These are phyloP conservation scores for Sebastes fasciatus DNA, from an alignment of 2,113 vertebrate genomes.

Conservation along the genomic window DNA sequence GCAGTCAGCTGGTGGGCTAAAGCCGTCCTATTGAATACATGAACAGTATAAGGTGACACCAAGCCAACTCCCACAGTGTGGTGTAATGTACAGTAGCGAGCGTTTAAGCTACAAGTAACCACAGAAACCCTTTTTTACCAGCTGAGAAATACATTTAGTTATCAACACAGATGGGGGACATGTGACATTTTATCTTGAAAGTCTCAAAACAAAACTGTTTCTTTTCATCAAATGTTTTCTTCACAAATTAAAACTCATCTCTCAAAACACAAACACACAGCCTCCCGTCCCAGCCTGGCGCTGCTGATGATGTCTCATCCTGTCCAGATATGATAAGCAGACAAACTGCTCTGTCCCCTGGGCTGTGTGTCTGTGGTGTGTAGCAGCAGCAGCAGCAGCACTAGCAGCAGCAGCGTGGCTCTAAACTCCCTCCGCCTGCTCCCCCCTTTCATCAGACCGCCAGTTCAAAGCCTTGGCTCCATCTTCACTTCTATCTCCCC, in stretches of 20 bases:
- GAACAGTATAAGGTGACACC: not conserved
- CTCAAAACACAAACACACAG: not conserved
- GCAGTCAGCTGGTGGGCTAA: not conserved
- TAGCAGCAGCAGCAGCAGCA: conserved; percentile 43
- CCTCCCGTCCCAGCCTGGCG: conserved; percentile 5
- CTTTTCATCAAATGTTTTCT: not conserved
- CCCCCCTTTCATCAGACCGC: conserved; percentile 69
- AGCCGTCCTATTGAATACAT: not conserved
- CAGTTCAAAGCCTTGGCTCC: conserved; percentile 83
- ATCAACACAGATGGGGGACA: not conserved
- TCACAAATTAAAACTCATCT: not conserved
- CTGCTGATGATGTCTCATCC: conserved; percentile 77
- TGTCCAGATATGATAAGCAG: conserved; percentile 80
- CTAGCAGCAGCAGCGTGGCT: conserved; percentile 44
- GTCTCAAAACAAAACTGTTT: not conserved
- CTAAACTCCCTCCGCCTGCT: conserved; percentile 58
- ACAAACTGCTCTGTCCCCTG: conserved; percentile 74
- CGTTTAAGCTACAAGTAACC: not conserved
- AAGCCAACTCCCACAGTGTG: not conserved
- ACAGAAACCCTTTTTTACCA: not conserved
- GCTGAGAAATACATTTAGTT: not conserved
- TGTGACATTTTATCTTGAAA: not conserved
- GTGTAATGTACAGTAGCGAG: not conserved
- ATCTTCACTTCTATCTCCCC: conserved; percentile 69
- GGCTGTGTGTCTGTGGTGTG: conserved; percentile 70